phyloP scores from a whole-genome alignment of 2,888 invertebrate species.

The Meiosimyza platycephala region DNA sequence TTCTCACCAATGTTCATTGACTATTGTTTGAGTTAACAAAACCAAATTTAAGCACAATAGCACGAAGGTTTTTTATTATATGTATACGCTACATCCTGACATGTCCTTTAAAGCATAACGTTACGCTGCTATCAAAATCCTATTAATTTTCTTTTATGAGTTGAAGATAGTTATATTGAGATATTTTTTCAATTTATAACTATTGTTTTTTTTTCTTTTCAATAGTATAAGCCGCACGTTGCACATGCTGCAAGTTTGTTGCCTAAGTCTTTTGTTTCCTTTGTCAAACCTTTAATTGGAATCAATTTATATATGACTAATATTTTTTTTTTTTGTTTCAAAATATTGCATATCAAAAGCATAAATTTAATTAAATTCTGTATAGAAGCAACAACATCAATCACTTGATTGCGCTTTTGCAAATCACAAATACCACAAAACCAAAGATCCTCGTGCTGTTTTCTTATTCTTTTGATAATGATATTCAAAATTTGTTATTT shows the following conservation, averaged over 20 bases:
- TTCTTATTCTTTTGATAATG: slow-evolving; percentile 25
- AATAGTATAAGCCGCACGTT: too few relatives aligned
- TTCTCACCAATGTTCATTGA: not conserved
- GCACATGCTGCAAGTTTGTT: too few relatives aligned
- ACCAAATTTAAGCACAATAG: not conserved
- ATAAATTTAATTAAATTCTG: too few relatives aligned
- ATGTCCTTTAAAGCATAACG: slow-evolving; percentile 26
- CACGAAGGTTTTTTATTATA: slow-evolving; percentile 12
- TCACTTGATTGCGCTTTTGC: slow-evolving; percentile 36
- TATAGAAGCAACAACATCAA: slow-evolving; percentile 23
- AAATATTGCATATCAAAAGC: too few relatives aligned
- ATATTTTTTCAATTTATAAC: too few relatives aligned
- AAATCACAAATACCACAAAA: slow-evolving; percentile 28
- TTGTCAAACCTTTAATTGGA: too few relatives aligned
- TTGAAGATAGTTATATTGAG: too few relatives aligned
- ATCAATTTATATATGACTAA: too few relatives aligned
- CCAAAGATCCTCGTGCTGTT: not conserved
- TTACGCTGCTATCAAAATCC: slow-evolving; percentile 55
- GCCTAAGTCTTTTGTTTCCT: too few relatives aligned
- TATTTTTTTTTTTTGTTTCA: too few relatives aligned
- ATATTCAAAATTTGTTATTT: slow-evolving; percentile 34
- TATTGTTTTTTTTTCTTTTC: too few relatives aligned
- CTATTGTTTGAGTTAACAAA: slow-evolving; percentile 1
- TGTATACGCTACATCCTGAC: slow-evolving; percentile 15
- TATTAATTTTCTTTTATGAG: slow-evolving; percentile 48